Conservation (phyloP, 2,888 invertebrate species). For the Gisinianus flammeolus region DNA sequence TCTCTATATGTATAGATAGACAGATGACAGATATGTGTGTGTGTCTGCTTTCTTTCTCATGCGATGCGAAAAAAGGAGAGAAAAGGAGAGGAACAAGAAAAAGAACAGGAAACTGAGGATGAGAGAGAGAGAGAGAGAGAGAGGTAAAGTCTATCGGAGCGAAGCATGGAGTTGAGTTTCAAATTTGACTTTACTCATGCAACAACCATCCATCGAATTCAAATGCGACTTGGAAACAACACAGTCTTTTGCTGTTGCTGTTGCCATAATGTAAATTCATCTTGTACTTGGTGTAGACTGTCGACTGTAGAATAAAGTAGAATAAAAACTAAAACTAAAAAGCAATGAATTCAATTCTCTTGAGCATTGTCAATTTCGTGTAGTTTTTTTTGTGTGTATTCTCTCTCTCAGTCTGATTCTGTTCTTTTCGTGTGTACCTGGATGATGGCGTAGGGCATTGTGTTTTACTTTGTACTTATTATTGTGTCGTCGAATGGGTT, state of each 20-base stretch:
- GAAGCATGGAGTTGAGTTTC: constrained; percentile 12
- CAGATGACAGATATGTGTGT: too few relatives aligned
- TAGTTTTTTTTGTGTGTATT: not conserved
- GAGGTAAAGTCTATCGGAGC: constrained; percentile 12
- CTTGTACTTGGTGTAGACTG: too few relatives aligned
- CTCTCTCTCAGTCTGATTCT: not conserved
- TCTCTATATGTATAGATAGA: too few relatives aligned
- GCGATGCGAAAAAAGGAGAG: not conserved
- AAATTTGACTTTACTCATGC: not conserved
- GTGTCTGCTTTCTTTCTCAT: constrained; percentile 17
- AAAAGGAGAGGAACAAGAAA: too few relatives aligned
- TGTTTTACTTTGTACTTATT: not conserved
- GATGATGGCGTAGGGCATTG: constrained; percentile 9
- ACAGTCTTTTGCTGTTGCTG: not conserved
- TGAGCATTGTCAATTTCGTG: constrained; percentile 1
- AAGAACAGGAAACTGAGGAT: too few relatives aligned
- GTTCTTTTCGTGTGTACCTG: constrained; percentile 10
- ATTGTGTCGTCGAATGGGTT: constrained; percentile 28
- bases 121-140: too few relatives aligned
- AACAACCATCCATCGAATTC: not conserved
- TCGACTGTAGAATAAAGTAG: too few relatives aligned
- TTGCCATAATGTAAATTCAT: too few relatives aligned
- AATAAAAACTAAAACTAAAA: not conserved
- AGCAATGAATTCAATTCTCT: not conserved
- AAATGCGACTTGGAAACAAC: not conserved